Conservation (phyloP, 2,888 invertebrate genomes). For the Griposia aprilina region DNA sequence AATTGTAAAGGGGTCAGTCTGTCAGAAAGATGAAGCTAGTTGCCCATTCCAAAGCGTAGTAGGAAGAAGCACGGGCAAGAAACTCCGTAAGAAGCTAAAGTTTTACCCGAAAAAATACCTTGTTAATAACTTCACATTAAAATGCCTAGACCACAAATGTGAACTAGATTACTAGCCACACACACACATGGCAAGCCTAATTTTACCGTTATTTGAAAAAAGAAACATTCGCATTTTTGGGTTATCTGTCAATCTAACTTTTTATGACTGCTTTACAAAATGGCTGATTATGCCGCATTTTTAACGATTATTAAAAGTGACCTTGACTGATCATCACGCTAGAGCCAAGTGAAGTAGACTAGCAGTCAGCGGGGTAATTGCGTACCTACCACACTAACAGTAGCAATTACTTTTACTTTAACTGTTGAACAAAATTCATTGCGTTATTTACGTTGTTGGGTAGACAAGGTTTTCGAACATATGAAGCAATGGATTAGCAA, state of each 20-base stretch:
- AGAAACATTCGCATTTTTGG: slow-evolving; percentile 24
- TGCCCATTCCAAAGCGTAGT: too few species aligned
- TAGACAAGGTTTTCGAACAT: too few species aligned
- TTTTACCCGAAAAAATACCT: neutral
- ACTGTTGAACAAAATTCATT: too few species aligned
- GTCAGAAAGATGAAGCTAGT: too few species aligned
- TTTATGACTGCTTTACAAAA: neutral
- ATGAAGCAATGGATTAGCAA: too few species aligned
- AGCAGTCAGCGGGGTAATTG: neutral
- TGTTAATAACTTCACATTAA: neutral
- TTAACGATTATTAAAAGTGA: neutral
- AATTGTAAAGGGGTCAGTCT: too few species aligned
- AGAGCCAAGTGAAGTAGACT: neutral
- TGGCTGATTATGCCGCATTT: neutral
- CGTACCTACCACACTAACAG: too few species aligned
- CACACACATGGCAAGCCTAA: neutral
- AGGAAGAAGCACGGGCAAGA: too few species aligned
- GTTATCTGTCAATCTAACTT: slow-evolving; percentile 34
- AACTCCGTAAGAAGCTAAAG: too few species aligned
- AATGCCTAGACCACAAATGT: neutral
- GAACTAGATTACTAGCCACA: neutral
- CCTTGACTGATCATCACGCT: neutral
- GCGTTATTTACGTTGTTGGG: too few species aligned
- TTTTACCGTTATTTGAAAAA: slow-evolving; percentile 18
- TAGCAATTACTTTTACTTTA: too few species aligned